These are phyloP conservation scores for Syngnathus scovelli DNA, from an alignment of 2,113 vertebrate species.

Conservation along the genomic window DNA sequence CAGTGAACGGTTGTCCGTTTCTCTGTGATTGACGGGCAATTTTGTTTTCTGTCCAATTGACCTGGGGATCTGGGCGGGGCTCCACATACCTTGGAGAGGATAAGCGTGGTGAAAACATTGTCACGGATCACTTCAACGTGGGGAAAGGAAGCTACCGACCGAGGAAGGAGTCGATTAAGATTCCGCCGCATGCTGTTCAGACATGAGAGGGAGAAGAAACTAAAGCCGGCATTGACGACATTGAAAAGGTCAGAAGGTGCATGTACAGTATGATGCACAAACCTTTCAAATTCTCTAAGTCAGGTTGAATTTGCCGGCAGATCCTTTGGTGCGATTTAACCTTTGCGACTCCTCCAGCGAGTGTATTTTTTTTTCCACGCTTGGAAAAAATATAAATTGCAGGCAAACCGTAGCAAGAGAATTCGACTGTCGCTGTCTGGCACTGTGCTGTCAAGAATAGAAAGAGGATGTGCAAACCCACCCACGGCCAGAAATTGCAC, in stretches of 20 bases:
- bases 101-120: neutral
- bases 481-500: neutral
- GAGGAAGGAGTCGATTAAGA: neutral
- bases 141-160: neutral
- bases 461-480: neutral
- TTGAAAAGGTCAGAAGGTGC: neutral
- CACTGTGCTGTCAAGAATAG: neutral
- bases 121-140: neutral
- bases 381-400: neutral
- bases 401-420: neutral
- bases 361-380: neutral
- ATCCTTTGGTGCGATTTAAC: neutral
- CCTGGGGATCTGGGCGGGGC: neutral
- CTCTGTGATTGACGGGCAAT: neutral
- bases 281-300: neutral
- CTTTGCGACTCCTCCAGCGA: neutral
- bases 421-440: neutral
- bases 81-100: neutral
- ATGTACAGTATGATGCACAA: neutral
- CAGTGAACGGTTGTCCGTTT: neutral
- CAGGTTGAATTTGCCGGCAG: neutral
- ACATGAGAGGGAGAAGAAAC: neutral
- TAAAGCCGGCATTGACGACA: neutral
- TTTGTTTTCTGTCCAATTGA: neutral
- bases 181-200: neutral